Evolutionary conservation across 2,888 invertebrate genomes (phyloP).

Genomic region (Asteroscopus sphinx): DNA sequence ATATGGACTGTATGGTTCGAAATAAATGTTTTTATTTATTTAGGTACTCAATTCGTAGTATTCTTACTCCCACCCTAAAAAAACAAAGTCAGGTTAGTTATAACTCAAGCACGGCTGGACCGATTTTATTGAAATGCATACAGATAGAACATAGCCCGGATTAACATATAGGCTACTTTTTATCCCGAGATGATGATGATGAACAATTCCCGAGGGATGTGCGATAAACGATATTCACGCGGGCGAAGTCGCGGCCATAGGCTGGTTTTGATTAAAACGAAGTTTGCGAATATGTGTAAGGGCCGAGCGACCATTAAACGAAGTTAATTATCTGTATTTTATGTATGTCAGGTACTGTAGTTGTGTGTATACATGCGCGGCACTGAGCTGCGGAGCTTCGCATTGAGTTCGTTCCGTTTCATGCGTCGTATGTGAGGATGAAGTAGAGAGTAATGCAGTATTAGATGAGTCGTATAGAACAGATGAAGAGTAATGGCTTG

Average conservation of each 20-base stretch:
- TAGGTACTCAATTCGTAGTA: too few relatives aligned
- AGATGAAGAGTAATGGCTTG: constrained; percentile 41
- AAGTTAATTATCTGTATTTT: constrained; percentile 6
- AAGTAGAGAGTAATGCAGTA: constrained; percentile 36
- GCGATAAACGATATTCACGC: too few relatives aligned
- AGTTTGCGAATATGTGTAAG: not conserved
- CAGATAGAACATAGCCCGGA: too few relatives aligned
- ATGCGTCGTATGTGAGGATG: constrained; percentile 29
- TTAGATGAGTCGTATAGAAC: constrained; percentile 28
- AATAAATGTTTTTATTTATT: too few relatives aligned
- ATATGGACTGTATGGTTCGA: too few relatives aligned
- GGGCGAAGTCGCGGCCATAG: not conserved
- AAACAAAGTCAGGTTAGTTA: too few relatives aligned
- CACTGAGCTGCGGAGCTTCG: constrained; percentile 15
- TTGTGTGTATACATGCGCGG: constrained; percentile 17
- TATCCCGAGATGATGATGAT: too few relatives aligned
- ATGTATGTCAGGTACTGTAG: constrained; percentile 3
- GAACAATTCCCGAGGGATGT: too few relatives aligned
- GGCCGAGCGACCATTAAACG: not conserved
- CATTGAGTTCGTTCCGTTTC: constrained; percentile 11
- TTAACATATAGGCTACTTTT: too few relatives aligned
- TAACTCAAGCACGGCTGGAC: too few relatives aligned
- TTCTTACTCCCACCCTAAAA: too few relatives aligned
- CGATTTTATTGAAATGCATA: too few relatives aligned
- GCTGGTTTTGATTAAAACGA: not conserved